Evolutionary conservation across 2,888 invertebrate genomes (phyloP).

Genomic region (Drosophila mimica): DNA sequence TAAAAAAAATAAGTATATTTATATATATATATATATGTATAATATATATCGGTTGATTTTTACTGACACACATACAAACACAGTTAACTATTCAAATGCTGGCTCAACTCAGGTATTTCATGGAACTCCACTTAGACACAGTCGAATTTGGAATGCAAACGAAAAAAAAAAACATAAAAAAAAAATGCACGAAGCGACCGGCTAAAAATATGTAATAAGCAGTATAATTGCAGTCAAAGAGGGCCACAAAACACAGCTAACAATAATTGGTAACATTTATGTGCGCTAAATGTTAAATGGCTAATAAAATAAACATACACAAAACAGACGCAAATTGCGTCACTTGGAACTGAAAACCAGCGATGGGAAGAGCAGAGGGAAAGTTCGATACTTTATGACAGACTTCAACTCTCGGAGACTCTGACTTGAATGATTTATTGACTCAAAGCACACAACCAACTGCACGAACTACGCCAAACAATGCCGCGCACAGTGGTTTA

Average conservation of each 20-base stretch:
- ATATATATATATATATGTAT: not conserved
- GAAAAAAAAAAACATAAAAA: not conserved
- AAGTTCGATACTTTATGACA: slow-evolving; percentile 40
- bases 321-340: slow-evolving; percentile 56
- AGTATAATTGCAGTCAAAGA: slow-evolving; percentile 46
- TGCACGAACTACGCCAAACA: slow-evolving; percentile 57
- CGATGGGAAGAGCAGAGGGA: slow-evolving; percentile 37
- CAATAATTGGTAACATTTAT: slow-evolving; percentile 76
- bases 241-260: slow-evolving; percentile 65
- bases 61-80: slow-evolving; percentile 13
- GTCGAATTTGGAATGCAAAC: slow-evolving; percentile 13
- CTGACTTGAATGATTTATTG: slow-evolving; percentile 40
- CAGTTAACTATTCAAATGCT: slow-evolving; percentile 15
- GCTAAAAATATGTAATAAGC: slow-evolving; percentile 44
- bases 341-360: slow-evolving; percentile 39
- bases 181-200: slow-evolving; percentile 6
- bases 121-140: slow-evolving; percentile 10
- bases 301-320: slow-evolving; percentile 56
- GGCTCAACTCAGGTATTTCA: slow-evolving; percentile 7
- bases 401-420: slow-evolving; percentile 10
- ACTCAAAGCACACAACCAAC: slow-evolving; percentile 46
- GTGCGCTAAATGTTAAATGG: slow-evolving; percentile 78
- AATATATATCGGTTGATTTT: not conserved
- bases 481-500: slow-evolving; percentile 50
- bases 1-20: not conserved